Evolutionary conservation across 2,888 invertebrate species (phyloP), one percentile per base, ranked within the genome.

Genomic region (Volucella inflata): DNA sequence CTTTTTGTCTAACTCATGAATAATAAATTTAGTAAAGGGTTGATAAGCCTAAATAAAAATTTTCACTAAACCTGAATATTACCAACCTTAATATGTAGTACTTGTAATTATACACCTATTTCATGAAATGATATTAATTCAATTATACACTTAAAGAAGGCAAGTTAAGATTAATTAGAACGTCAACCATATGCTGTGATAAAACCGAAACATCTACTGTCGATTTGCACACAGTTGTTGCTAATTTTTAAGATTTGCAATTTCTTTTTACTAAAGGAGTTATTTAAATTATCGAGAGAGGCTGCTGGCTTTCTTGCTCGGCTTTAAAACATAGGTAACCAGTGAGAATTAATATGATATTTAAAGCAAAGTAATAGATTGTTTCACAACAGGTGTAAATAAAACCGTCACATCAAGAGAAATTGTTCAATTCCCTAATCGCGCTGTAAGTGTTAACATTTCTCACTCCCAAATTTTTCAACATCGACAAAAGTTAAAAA

Each of bases 371-470:
- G 48, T 17, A 64, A 50, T 64, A 40, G 8, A 85, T 80, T 55
- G 71, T 48, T 65, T 53, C 55, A 57, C 85, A 72, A 68, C 85
- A 85, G 85, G 85, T 85, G 85, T 59, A 76, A 67, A 30, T 44
- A 44, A 30, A 80, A 80, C 65, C 71, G 50, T 62, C 71, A 71
- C 44, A 46, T 64, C 68, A 53, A 42, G 55, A 68, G 67, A 72
- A 77, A 57, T 59, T 57, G 36, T 38, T 30, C 51, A 44, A 57
- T 30, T 30, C 36, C n/a, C 16, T 38, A 48, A 48, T 17, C 38
- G 21, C 38, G 21, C 60, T 44, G 46, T 44, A 53, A 60, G 65
- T 59, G 71, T 64, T 81, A 67, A 72, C 77, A 72, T 75, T 71
- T 79, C 75, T 65, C 51, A 74, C 53, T 68, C 16, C 42, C 59